phyloP scores from a whole-genome alignment of 2,797 vertebrate genomes.

The Eleutherodactylus coqui region DNA sequence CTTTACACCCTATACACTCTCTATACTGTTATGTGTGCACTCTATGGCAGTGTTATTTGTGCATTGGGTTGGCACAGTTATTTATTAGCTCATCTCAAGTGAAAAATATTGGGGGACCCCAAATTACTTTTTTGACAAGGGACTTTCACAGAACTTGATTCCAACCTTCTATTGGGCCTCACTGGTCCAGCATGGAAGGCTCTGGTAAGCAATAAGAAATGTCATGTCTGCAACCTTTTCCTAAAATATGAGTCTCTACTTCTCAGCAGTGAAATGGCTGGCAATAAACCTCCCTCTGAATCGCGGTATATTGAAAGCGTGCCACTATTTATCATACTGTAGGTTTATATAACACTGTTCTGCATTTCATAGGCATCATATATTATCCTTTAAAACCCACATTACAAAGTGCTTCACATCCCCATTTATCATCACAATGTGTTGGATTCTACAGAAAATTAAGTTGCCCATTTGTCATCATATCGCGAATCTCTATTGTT shows the following conservation, averaged over 20 bases:
- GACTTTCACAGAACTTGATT: background rate
- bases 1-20: no score
- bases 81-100: slow-evolving; percentile 1
- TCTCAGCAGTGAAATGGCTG: background rate
- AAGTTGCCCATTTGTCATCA: slow-evolving; percentile 47
- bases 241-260: slow-evolving; percentile 40
- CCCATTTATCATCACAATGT: slow-evolving; percentile 54
- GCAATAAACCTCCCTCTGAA: slow-evolving; percentile 31
- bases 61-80: background rate
- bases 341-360: slow-evolving; percentile 73
- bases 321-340: slow-evolving; percentile 69
- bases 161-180: background rate
- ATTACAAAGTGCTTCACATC: slow-evolving; percentile 64
- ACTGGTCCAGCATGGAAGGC: background rate
- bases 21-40: background rate
- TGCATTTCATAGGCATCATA: slow-evolving; percentile 75
- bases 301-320: slow-evolving; percentile 32
- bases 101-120: background rate
- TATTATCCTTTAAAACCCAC: slow-evolving; percentile 73
- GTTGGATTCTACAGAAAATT: slow-evolving; percentile 57
- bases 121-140: background rate
- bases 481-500: slow-evolving; percentile 36
- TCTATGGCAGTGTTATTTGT: background rate
- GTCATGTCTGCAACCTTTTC: slow-evolving; percentile 10
- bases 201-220: slow-evolving; percentile 2